Evolutionary conservation across 1,140 invertebrate species (phyloP).

Genomic region (Bombus pyrosoma): DNA sequence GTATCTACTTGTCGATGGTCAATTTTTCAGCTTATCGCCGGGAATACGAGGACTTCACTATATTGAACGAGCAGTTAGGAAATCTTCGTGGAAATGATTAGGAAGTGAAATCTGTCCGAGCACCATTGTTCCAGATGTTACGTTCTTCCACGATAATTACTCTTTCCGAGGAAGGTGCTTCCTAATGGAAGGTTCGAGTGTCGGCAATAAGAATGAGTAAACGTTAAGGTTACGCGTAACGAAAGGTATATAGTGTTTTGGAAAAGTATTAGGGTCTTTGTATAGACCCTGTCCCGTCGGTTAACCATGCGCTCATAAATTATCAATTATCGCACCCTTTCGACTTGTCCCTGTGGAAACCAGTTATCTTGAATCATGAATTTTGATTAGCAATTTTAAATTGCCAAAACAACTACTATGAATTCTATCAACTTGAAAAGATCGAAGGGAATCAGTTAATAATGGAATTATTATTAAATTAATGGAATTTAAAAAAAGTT

Average conservation of each 20-base stretch:
- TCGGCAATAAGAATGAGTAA: conserved; percentile 37
- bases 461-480: too few relatives aligned
- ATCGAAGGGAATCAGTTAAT: too few relatives aligned
- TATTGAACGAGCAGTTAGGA: too few relatives aligned
- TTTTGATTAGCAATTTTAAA: conserved; percentile 74
- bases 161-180: not conserved
- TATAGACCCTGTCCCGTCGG: conserved; percentile 62
- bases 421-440: not conserved
- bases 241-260: conserved; percentile 49
- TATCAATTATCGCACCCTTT: conserved; percentile 73
- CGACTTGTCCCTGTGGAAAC: conserved; percentile 70
- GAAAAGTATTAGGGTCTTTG: conserved; percentile 20
- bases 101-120: not conserved
- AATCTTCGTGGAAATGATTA: not conserved
- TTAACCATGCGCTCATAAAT: conserved; percentile 73
- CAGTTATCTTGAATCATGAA: conserved; percentile 74
- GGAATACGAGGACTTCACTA: too few relatives aligned
- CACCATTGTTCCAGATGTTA: conserved; percentile 3
- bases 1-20: too few relatives aligned
- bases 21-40: too few relatives aligned
- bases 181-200: conserved; percentile 21
- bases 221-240: conserved; percentile 53
- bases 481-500: too few relatives aligned
- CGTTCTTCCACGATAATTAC: not conserved
- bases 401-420: conserved; percentile 39